A percentile compares a stretch with the other conserved stretches of the same genome.
Conservation (phyloP, 2,888 invertebrate genomes). For the Phragmatobia fuliginosa region DNA sequence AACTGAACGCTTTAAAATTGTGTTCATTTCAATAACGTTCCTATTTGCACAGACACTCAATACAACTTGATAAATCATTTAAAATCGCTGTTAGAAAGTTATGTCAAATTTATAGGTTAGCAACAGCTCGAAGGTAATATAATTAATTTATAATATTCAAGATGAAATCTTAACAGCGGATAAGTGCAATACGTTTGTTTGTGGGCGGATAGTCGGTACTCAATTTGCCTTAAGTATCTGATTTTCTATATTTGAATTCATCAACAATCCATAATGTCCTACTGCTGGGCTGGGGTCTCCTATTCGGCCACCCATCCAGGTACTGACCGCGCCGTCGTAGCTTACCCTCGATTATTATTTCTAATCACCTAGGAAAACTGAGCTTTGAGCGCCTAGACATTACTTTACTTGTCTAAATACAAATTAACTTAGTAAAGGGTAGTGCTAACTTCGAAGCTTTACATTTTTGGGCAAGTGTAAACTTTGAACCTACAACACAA, state of each 20-base stretch:
- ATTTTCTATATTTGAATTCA: background rate
- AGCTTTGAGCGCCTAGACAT: too few species aligned
- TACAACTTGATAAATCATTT: background rate
- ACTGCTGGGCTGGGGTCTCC: too few species aligned
- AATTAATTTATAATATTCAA: slow-evolving; percentile 24
- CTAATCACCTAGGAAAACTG: too few species aligned
- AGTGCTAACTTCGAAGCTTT: too few species aligned
- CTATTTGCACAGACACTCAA: background rate
- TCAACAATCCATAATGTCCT: too few species aligned
- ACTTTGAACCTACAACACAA: too few species aligned
- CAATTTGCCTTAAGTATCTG: background rate
- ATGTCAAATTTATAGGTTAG: slow-evolving; percentile 13
- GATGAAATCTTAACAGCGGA: slow-evolving; percentile 20
- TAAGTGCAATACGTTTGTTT: slow-evolving; percentile 14
- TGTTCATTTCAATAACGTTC: background rate
- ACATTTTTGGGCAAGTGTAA: too few species aligned
- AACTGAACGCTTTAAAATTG: background rate
- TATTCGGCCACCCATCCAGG: too few species aligned
- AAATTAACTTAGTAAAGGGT: too few species aligned
- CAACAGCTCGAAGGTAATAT: slow-evolving; percentile 1
- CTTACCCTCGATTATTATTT: too few species aligned
- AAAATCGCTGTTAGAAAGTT: background rate
- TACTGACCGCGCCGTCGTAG: too few species aligned
- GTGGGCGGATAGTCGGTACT: slow-evolving; percentile 19
- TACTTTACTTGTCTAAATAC: too few species aligned